Evolutionary conservation across 2,888 invertebrate genomes (phyloP), one percentile per base, ranked within the genome.

Genomic region (Pinctada fucata): DNA sequence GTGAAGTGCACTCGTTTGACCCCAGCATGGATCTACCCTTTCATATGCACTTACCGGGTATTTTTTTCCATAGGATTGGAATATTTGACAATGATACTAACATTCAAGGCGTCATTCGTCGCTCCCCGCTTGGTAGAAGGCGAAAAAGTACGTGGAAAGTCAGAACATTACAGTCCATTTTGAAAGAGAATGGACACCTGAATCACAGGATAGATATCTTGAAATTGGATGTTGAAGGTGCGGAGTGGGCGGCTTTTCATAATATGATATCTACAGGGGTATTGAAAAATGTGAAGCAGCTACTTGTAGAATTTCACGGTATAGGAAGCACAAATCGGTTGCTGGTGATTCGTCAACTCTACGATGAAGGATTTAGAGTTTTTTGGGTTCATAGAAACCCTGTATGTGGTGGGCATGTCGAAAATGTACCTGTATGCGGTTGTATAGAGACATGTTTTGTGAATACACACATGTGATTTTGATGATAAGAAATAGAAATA

Each of bases 151-250:
- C 58, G 13, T 58, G 58, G 58, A 58, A 6, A 58, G 8, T 58
- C 6, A 58, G 58, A 58, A 10, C 58, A 10, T 13, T 58, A 58
- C 58, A 58, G 13, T 10, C 58, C 13, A 58, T 58, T 10, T 13
- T 58, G 13, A 58, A 58, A 13, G 13, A 58, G 6, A 10, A 10
- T 58, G 58, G 58, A 58, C 58, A 31, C 3, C 31, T 67, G 16
- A 16, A 67, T 16, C 3, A n/a, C 10, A 67, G 10, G 3, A 67
- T 67, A 31, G 67, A 67, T 45, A 45, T 67, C 31, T 45, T 67
- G 10, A 67, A 67, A 67, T 31, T 67, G 67, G 67, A 67, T 45
- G 67, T 67, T 67, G 67, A 67, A 67, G 67, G 67, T 10, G 45
- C 31, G 10, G 67, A 67, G 6, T 67, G 67, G 67, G n/a, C 16